Evolutionary conservation across 2,797 vertebrate genomes (phyloP).

Genomic region (Sparidentex hasta): DNA sequence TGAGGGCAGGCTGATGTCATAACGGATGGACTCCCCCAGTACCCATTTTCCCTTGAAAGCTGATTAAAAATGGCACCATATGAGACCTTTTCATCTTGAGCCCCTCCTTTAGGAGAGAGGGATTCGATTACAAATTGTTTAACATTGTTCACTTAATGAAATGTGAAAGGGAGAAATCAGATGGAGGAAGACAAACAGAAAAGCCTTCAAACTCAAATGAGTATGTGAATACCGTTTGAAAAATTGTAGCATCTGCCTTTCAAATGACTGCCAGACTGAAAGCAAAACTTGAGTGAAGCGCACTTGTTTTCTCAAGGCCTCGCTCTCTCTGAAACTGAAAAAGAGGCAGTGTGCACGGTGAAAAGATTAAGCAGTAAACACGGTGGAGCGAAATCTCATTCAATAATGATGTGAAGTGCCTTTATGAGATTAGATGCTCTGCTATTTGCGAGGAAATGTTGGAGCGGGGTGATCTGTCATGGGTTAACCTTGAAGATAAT

Average conservation of each 20-base stretch:
- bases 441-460: slow-evolving; percentile 6
- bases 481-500: not conserved
- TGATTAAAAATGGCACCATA: slow-evolving; percentile 57
- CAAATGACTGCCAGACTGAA: slow-evolving; percentile 24
- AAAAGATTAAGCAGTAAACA: slow-evolving; percentile 17
- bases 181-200: slow-evolving; percentile 49
- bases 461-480: not conserved
- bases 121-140: slow-evolving; percentile 44
- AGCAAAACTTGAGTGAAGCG: not conserved
- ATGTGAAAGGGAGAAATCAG: slow-evolving; percentile 26
- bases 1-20: slow-evolving; percentile 29
- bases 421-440: slow-evolving; percentile 11
- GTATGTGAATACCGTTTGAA: slow-evolving; percentile 34
- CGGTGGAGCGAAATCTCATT: slow-evolving; percentile 14
- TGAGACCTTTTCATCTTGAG: slow-evolving; percentile 34
- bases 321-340: not conserved
- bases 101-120: slow-evolving; percentile 10
- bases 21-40: slow-evolving; percentile 23
- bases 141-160: slow-evolving; percentile 41
- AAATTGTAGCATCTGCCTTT: slow-evolving; percentile 28
- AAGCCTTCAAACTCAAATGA: slow-evolving; percentile 45
- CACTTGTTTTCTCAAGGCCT: slow-evolving; percentile 28
- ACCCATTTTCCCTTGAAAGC: slow-evolving; percentile 44
- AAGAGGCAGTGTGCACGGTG: not conserved
- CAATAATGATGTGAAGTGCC: not conserved